Evolutionary conservation across 30 jellyfish, hydroid and myxozoan species (phyloP), one percentile per base, ranked within the genome.

Genomic region (Hydractinia echinata): DNA sequence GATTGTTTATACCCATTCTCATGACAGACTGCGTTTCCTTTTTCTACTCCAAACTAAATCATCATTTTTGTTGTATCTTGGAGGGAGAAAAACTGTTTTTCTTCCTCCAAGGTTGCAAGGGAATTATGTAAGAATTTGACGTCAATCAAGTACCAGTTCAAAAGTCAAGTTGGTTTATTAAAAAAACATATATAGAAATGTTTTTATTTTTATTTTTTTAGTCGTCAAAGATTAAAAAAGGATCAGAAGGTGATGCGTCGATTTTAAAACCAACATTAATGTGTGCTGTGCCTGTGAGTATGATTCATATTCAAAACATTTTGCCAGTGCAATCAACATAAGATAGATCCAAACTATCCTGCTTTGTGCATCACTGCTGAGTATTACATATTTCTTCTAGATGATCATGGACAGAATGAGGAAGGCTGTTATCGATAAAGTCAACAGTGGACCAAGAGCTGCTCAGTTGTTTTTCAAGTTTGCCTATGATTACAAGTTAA

Each of bases 141-240:
- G 44, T 30, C 44, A 30, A 30, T 30, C 44, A 1, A 30, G 44
- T 30, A 30, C 44, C 44, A 30, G 44, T 30, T 30, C 2, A 30
- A 30, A 30, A 30, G 44, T 0, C 1, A 30, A 30, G 44, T 30
- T 30, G 44, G 44, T 30, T 30, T 30, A 30, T 30, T 30, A 15
- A 20, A 7, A 76, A 7, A n/a, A n/a, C n/a, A n/a, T n/a, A n/a
- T n/a, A n/a, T n/a, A n/a, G n/a, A n/a, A n/a, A 15, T 54, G 55
- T 56, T 0, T 76, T 39, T 60, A 14, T 8, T 70, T 79, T 52
- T 79, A 53, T 79, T 81, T 30, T 30, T 30, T 52, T 55, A 92
- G 98, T 92, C 98, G 8, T 86, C 98, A 39, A 92, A 92, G 71
- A 92, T 92, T 19, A 92, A 92, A 89, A 92, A 92, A 81, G 98